These are phyloP conservation scores for Capitulum mitella DNA, from an alignment of 2,888 invertebrate genomes.

Conservation along the genomic window DNA sequence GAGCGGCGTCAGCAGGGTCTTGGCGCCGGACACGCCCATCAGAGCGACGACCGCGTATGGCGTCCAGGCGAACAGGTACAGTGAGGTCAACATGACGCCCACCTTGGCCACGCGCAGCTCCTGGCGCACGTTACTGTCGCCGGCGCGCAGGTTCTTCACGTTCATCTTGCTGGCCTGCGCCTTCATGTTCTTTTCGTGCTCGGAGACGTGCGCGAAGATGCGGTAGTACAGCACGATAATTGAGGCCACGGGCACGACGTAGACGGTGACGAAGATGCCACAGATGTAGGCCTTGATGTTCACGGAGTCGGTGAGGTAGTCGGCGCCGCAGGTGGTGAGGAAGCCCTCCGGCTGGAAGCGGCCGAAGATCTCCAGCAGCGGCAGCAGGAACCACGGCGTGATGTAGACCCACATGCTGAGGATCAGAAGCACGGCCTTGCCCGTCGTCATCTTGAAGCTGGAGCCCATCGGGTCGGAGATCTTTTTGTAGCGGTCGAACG, in stretches of 20 bases:
- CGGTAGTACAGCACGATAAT: conserved; percentile 79
- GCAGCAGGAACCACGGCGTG: conserved; percentile 72
- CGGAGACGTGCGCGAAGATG: conserved; percentile 53
- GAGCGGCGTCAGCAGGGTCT: conserved; percentile 52
- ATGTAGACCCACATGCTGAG: conserved; percentile 65
- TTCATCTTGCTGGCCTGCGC: conserved; percentile 72
- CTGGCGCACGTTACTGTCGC: conserved; percentile 57
- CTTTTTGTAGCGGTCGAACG: conserved; percentile 68
- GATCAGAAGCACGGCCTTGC: conserved; percentile 70
- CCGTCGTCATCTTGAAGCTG: conserved; percentile 57
- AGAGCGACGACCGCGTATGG: conserved; percentile 78
- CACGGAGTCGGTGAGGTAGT: conserved; percentile 31
- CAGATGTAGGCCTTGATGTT: conserved; percentile 56
- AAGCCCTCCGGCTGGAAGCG: conserved; percentile 42
- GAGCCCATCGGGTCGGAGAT: conserved; percentile 34
- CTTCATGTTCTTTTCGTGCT: conserved; percentile 34
- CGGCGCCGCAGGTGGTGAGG: conserved; percentile 33
- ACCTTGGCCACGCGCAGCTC: conserved; percentile 81
- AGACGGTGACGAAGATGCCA: conserved; percentile 67
- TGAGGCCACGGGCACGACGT: conserved; percentile 64
- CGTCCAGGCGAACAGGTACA: conserved; percentile 80
- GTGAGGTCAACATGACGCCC: conserved; percentile 75
- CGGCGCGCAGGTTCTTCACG: conserved; percentile 69
- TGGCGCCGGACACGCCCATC: conserved; percentile 73
- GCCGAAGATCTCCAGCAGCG: conserved; percentile 76